Conservation (phyloP, 2,797 vertebrate genomes). For the Hydrolagus colliei region DNA sequence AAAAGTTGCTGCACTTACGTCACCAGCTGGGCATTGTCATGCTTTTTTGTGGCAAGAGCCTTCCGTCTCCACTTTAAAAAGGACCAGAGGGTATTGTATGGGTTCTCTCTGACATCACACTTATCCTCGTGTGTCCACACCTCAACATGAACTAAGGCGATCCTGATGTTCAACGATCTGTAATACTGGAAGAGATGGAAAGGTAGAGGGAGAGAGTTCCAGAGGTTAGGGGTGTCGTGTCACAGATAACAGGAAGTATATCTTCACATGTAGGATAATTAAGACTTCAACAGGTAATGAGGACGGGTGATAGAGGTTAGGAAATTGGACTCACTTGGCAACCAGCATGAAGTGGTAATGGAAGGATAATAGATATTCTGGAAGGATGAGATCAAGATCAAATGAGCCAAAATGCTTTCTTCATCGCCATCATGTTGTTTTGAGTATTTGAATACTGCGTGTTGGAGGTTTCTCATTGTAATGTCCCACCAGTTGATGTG, state of each 20-base stretch:
- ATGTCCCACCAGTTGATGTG: too few relatives aligned
- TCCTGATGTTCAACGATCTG: constrained; percentile 77
- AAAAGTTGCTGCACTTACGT: constrained; percentile 62
- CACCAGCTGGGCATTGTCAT: constrained; percentile 90
- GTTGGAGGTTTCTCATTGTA: too few relatives aligned
- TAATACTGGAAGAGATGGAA: constrained; percentile 68
- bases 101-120: constrained; percentile 75
- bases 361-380: too few relatives aligned
- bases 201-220: neutral
- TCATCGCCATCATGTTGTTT: too few relatives aligned
- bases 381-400: too few relatives aligned
- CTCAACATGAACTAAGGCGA: constrained; percentile 85
- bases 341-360: too few relatives aligned
- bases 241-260: neutral
- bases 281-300: too few relatives aligned
- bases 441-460: too few relatives aligned
- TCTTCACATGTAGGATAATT: too few relatives aligned
- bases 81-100: constrained; percentile 78
- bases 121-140: constrained; percentile 76
- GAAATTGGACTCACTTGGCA: too few relatives aligned
- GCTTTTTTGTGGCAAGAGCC: constrained; percentile 64
- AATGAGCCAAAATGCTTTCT: too few relatives aligned
- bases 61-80: constrained; percentile 89
- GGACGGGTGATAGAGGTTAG: too few relatives aligned
- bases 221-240: neutral